Conservation (phyloP, 2,888 invertebrate species). For the Drosophila atripex region DNA sequence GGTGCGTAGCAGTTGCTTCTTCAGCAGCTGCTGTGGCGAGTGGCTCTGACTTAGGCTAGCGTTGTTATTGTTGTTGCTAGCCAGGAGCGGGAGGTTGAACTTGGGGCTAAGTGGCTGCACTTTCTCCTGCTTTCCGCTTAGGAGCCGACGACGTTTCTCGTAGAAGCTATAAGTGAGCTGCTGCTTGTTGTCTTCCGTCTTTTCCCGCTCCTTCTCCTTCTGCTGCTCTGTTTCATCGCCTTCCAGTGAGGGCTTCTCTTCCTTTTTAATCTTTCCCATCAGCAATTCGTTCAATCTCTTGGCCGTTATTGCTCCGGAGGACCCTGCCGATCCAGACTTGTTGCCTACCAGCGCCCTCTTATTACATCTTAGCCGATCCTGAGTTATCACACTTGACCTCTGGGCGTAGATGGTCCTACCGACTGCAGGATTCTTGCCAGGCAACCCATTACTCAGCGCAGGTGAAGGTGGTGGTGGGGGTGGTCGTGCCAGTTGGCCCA, state of each 20-base stretch:
- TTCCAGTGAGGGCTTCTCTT: slow-evolving; percentile 22
- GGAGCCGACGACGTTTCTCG: slow-evolving; percentile 73
- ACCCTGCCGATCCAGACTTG: slow-evolving; percentile 18
- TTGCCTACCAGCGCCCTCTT: slow-evolving; percentile 67
- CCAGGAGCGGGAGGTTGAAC: slow-evolving; percentile 35
- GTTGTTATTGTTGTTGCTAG: slow-evolving; percentile 36
- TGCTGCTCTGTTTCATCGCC: slow-evolving; percentile 25
- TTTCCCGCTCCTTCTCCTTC: slow-evolving; percentile 39
- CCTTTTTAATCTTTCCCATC: slow-evolving; percentile 56
- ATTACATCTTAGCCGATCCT: slow-evolving; percentile 72
- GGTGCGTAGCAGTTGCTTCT: slow-evolving; percentile 74
- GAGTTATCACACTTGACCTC: slow-evolving; percentile 58
- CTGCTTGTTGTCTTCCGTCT: slow-evolving; percentile 45
- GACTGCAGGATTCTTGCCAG: slow-evolving; percentile 48
- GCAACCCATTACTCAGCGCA: slow-evolving; percentile 25
- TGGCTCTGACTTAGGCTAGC: slow-evolving; percentile 44
- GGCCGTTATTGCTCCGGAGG: slow-evolving; percentile 54
- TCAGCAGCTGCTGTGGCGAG: slow-evolving; percentile 60
- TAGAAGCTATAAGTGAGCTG: slow-evolving; percentile 74
- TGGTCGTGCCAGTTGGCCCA: slow-evolving; percentile 63
- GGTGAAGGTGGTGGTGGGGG: slow-evolving; percentile 58
- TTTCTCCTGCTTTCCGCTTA: slow-evolving; percentile 45
- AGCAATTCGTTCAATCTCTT: slow-evolving; percentile 76
- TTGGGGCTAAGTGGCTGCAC: slow-evolving; percentile 24
- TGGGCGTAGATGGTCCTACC: slow-evolving; percentile 76